Percentiles rank a stretch among this genome's conserved stretches.
These are phyloP conservation scores for Lagenorhynchus albirostris DNA, from an alignment of 2,113 vertebrate species.

Conservation along the genomic window DNA sequence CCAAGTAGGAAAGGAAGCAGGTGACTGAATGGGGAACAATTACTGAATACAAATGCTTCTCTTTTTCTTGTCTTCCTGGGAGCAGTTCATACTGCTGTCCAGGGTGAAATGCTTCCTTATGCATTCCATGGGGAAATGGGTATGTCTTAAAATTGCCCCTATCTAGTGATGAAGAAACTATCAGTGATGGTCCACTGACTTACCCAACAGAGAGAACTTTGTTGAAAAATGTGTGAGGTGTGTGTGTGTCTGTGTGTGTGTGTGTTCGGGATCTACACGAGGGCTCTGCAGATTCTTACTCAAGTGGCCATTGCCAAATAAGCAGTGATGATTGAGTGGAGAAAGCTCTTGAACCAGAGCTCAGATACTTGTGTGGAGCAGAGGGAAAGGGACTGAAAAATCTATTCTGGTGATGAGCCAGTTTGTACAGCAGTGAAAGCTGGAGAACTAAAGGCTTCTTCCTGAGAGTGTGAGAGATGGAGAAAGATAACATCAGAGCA, in stretches of 20 bases:
- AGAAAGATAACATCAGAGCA: background rate
- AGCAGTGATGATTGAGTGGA: background rate
- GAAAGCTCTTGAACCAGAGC: background rate
- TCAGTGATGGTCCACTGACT: background rate
- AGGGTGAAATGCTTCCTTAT: background rate
- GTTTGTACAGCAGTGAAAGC: background rate
- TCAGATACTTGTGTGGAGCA: background rate
- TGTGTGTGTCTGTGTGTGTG: background rate
- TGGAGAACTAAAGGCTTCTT: background rate
- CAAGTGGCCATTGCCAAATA: background rate
- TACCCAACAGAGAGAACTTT: background rate
- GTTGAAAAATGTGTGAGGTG: background rate
- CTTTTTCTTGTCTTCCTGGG: background rate
- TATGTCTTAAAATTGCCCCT: background rate
- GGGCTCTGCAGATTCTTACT: background rate
- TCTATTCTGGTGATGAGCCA: background rate
- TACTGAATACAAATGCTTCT: background rate
- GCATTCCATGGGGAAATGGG: background rate
- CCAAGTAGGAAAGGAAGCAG: background rate
- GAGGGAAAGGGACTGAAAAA: background rate
- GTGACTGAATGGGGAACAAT: too few species aligned
- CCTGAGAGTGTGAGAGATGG: background rate
- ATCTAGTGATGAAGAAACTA: background rate
- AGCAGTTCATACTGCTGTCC: background rate
- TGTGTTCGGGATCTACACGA: fast-evolving